phyloP scores from a whole-genome alignment of 1,140 invertebrate species.

The Akabosia matsudoensis region DNA sequence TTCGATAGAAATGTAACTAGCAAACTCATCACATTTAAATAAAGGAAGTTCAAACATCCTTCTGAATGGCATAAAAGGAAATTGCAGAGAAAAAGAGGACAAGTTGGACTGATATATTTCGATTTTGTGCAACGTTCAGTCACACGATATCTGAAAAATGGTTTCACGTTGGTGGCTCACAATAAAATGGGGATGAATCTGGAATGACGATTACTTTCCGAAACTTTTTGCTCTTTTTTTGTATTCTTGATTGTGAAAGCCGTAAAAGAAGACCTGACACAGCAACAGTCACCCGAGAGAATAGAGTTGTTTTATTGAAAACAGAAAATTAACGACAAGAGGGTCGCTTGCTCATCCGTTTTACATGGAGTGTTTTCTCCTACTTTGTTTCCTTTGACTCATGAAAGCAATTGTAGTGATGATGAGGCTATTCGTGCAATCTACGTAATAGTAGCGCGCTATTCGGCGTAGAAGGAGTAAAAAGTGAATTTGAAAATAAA shows the following conservation, averaged over 20 bases:
- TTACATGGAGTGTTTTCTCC: neutral
- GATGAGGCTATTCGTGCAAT: too few relatives aligned
- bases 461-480: too few relatives aligned
- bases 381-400: neutral
- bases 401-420: too few relatives aligned
- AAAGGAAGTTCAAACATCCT: neutral
- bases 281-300: constrained; percentile 12
- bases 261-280: constrained; percentile 14
- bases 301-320: neutral
- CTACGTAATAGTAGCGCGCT: too few relatives aligned
- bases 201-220: neutral
- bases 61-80: neutral
- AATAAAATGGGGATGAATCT: neutral
- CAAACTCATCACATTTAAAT: neutral
- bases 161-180: too few relatives aligned
- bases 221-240: constrained; percentile 1
- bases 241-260: constrained; percentile 9
- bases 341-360: neutral
- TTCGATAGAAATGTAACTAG: neutral
- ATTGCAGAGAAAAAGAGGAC: neutral
- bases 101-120: neutral
- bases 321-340: neutral
- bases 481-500: too few relatives aligned
- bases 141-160: too few relatives aligned
- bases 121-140: too few relatives aligned